Base-by-base conservation (phyloP, 2,888 invertebrate species). In the Patella caerulea region DNA sequence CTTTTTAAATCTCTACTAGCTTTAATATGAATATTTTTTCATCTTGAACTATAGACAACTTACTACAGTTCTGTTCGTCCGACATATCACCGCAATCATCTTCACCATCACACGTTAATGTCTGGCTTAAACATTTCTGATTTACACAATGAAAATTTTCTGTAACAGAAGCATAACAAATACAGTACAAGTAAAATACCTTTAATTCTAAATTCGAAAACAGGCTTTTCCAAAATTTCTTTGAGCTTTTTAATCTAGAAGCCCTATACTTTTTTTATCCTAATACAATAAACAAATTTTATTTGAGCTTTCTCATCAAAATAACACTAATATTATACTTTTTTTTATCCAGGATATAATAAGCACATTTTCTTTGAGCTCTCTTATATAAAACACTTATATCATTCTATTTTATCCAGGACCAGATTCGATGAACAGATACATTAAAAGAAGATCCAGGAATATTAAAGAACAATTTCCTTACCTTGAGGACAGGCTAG, bases 401-500 rank as follows among this genome's bases (percentile, higher is more conserved):
- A 53, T n/a, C 0, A 15, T 17, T 17, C 24, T 52, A 3, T 45
- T 53, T 24, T n/a, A n/a, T 72, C n/a, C 52, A 71, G 71, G 53
- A 72, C 17, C 14, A 0, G 34, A n/a, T n/a, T n/a, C n/a, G n/a
- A 7, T 15, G 24, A 19, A 19, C 19, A 19, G 24, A 29, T 29
- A 11, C 34, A 71, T 29, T 45, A 45, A 45, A 45, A 45, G 45
- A 45, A 45, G 9, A 19, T 65, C 45, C 19, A 17, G n/a, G 29
- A 24, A 17, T 53, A 34, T 11, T 14, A n/a, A 72, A 72, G 15
- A 52, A 55, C 19, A 29, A n/a, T n/a, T 15, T 55, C 55, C 76
- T 71, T 79, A 86, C 88, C 84, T 73, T 76, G 7, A 56, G 87
- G 84, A 72, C 84, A 86, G n/a, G 86, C 85, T 59, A 78, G 80